phyloP scores from a whole-genome alignment of 2,888 invertebrate species.

The Salticus scenicus region DNA sequence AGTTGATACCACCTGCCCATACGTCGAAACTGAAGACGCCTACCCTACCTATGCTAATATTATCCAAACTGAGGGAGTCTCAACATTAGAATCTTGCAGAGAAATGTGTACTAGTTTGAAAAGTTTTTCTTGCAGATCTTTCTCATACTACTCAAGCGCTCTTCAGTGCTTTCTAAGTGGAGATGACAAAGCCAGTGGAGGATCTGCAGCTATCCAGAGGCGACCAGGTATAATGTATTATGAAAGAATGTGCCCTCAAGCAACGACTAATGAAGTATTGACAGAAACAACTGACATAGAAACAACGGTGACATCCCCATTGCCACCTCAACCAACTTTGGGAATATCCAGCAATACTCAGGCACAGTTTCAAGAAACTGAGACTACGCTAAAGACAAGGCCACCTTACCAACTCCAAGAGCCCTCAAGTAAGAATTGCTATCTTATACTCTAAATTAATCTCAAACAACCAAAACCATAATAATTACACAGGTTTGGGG shows the following conservation, averaged over 20 bases:
- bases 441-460: neutral
- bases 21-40: slow-evolving; percentile 70
- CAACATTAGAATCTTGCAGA: slow-evolving; percentile 75
- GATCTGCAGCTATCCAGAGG: slow-evolving; percentile 62
- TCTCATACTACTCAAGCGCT: slow-evolving; percentile 76
- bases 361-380: slow-evolving; percentile 42
- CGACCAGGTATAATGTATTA: slow-evolving; percentile 72
- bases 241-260: slow-evolving; percentile 70
- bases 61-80: slow-evolving; percentile 73
- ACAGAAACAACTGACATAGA: slow-evolving; percentile 16
- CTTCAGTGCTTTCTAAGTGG: slow-evolving; percentile 77
- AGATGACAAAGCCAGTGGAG: slow-evolving; percentile 71
- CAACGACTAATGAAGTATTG: neutral
- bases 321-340: slow-evolving; percentile 2
- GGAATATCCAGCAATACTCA: slow-evolving; percentile 32
- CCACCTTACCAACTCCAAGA: slow-evolving; percentile 56
- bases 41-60: slow-evolving; percentile 72
- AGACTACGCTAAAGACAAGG: slow-evolving; percentile 45
- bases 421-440: slow-evolving; percentile 55
- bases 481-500: too few species aligned
- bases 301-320: slow-evolving; percentile 22
- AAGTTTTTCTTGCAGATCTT: slow-evolving; percentile 76
- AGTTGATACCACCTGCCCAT: slow-evolving; percentile 70
- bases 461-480: too few species aligned
- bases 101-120: slow-evolving; percentile 75